phyloP scores from a whole-genome alignment of 2,888 invertebrate species.

The Gryllus longicercus region DNA sequence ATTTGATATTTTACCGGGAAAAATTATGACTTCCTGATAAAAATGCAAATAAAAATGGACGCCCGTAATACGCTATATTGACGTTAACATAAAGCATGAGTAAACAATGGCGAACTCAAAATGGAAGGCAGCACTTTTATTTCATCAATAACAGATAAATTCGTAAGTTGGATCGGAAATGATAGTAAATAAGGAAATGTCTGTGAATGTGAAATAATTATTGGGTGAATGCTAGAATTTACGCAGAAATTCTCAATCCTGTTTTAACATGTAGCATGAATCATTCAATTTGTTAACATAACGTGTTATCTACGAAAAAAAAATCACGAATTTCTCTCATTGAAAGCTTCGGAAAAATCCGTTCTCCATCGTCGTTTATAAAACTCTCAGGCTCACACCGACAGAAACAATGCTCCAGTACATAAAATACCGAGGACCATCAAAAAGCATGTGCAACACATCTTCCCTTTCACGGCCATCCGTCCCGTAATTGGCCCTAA shows the following conservation, averaged over 20 bases:
- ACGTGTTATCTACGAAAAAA: too few species aligned
- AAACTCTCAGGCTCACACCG: too few species aligned
- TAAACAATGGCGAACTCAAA: neutral
- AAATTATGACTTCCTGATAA: conserved; percentile 10
- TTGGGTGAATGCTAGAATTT: too few species aligned
- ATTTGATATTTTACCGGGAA: neutral
- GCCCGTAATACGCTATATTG: neutral
- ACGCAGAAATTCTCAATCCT: too few species aligned
- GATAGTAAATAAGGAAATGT: neutral
- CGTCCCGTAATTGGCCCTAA: neutral
- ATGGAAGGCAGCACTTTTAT: neutral
- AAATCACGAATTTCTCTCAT: too few species aligned
- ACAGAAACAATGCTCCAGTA: too few species aligned
- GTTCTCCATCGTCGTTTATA: too few species aligned
- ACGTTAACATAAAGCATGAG: neutral
- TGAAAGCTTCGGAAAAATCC: too few species aligned
- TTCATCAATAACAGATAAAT: neutral
- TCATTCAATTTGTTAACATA: too few species aligned
- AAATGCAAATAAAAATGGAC: neutral
- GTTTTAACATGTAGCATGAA: too few species aligned
- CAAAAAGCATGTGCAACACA: neutral
- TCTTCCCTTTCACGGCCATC: conserved; percentile 2
- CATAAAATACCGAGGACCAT: neutral
- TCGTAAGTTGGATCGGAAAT: neutral
- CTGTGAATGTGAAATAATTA: too few species aligned